These are phyloP conservation scores for Drosophila lacicola DNA, from an alignment of 2,888 invertebrate genomes.

Conservation along the genomic window DNA sequence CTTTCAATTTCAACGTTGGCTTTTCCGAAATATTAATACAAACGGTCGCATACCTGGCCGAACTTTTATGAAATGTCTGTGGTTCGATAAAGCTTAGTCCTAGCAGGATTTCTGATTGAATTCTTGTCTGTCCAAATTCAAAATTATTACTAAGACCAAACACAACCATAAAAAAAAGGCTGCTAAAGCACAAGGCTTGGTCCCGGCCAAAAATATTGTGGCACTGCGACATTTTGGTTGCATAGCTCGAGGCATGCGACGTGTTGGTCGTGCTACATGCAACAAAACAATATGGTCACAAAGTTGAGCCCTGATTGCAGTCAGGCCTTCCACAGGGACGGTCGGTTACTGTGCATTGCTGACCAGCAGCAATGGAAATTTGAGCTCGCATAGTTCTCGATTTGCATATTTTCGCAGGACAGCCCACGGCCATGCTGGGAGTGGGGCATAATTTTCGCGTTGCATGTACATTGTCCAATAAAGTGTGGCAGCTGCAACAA, in stretches of 20 bases:
- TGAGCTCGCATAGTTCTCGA: slow-evolving; percentile 32
- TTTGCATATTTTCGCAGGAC: slow-evolving; percentile 39
- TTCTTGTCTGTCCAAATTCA: background rate
- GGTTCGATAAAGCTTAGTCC: too few species aligned
- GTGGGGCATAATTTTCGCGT: slow-evolving; percentile 15
- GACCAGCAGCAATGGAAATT: slow-evolving; percentile 26
- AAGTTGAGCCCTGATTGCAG: slow-evolving; percentile 27
- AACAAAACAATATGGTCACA: slow-evolving; percentile 31
- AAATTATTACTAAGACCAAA: background rate
- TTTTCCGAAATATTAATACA: too few species aligned
- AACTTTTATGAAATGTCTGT: too few species aligned
- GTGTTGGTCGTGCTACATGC: slow-evolving; percentile 26
- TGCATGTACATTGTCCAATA: slow-evolving; percentile 38
- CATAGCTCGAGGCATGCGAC: slow-evolving; percentile 53
- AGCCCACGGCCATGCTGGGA: background rate
- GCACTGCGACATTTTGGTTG: slow-evolving; percentile 24
- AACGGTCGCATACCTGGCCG: too few species aligned
- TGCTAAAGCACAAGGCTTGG: background rate
- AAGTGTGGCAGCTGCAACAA: slow-evolving; percentile 29
- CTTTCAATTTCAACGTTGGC: too few species aligned
- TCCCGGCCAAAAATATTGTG: background rate
- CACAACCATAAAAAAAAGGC: background rate
- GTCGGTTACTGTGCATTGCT: background rate
- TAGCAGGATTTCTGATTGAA: too few species aligned
- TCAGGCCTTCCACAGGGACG: background rate